Percentiles rank a stretch among this genome's conserved stretches.
Conservation (phyloP, 2,113 vertebrate species). For the Delphinus delphis region DNA sequence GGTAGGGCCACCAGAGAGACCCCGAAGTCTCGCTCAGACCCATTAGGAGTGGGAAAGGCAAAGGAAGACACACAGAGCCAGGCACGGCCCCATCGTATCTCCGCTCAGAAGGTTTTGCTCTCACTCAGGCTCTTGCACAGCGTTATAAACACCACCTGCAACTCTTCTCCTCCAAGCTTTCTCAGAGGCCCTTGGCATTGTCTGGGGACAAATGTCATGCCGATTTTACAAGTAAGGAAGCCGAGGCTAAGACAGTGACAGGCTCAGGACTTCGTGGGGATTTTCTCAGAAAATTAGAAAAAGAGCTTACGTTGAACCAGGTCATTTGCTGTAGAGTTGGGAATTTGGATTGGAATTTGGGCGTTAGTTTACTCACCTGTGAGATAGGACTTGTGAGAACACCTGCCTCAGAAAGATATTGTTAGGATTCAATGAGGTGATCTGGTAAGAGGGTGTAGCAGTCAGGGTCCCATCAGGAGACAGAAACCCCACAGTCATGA, state of each 20-base stretch:
- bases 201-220: background rate
- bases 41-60: background rate
- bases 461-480: background rate
- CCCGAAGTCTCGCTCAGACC: background rate
- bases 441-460: background rate
- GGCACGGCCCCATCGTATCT: background rate
- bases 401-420: background rate
- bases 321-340: background rate
- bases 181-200: background rate
- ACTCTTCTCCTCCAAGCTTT: background rate
- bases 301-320: background rate
- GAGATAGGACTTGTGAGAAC: background rate
- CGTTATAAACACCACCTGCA: background rate
- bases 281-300: conserved; percentile 1
- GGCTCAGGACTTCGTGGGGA: background rate
- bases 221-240: background rate
- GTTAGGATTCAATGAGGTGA: background rate
- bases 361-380: background rate
- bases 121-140: background rate
- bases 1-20: background rate
- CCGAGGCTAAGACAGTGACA: background rate
- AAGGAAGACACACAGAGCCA: background rate
- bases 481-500: background rate
- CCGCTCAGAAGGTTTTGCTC: background rate
- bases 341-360: background rate